Conservation (phyloP, 2,797 vertebrate genomes). For the Allochrocebus solatus region DNA sequence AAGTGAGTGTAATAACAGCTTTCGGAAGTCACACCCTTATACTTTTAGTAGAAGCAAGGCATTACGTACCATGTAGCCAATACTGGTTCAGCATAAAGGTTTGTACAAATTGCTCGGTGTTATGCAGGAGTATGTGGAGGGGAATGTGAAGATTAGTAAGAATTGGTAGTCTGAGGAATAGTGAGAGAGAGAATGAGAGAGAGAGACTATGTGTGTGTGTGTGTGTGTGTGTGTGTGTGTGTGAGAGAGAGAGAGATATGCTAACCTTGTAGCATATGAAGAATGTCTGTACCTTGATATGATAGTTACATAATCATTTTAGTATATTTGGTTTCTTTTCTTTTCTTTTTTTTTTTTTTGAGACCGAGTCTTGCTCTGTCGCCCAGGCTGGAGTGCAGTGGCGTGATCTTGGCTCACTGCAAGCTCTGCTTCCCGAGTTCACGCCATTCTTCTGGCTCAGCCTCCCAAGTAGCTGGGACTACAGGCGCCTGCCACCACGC, state of each 20-base stretch:
- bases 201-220: conserved; percentile 28
- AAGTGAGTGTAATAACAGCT: conserved; percentile 86
- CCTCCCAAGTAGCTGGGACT: too few relatives aligned
- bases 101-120: neutral
- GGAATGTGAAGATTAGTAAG: neutral
- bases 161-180: neutral
- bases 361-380: too few relatives aligned
- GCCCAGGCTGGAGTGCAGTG: too few relatives aligned
- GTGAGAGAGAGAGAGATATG: neutral
- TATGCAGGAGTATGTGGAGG: neutral
- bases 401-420: too few relatives aligned
- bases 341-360: too few relatives aligned
- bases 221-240: conserved; percentile 34
- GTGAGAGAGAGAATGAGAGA: neutral
- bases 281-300: conserved; percentile 69
- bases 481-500: too few relatives aligned
- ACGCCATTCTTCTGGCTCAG: too few relatives aligned
- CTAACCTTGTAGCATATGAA: conserved; percentile 44
- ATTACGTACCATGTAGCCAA: neutral
- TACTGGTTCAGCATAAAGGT: neutral
- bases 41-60: neutral
- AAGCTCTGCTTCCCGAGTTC: too few relatives aligned
- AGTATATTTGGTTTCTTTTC: neutral
- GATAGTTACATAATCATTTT: conserved; percentile 45
- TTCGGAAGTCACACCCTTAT: neutral